These are phyloP conservation scores for Andrena cerasifolii DNA, from an alignment of 1,140 invertebrate genomes.

Conservation along the genomic window DNA sequence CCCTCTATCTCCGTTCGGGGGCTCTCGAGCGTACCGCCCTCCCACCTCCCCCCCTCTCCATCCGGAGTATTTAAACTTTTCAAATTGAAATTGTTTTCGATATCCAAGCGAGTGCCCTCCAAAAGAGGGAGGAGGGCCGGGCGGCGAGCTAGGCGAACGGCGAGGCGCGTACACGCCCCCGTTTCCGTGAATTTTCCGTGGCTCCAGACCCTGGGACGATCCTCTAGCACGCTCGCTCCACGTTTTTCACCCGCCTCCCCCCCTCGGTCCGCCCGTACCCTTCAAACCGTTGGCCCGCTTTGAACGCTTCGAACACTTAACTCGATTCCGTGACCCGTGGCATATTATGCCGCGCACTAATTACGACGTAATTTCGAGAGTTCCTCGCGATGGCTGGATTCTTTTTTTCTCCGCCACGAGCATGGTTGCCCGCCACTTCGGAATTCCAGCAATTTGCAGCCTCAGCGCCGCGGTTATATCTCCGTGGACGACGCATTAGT, in stretches of 20 bases:
- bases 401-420: not conserved
- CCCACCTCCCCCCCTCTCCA: not conserved
- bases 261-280: not conserved
- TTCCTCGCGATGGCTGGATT: conserved; percentile 6
- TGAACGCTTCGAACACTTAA: conserved; percentile 29
- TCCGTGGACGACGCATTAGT: not conserved
- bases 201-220: conserved; percentile 16
- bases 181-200: conserved; percentile 43
- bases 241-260: conserved; percentile 17
- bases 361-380: conserved; percentile 40
- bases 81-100: conserved; percentile 79
- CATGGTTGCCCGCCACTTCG: conserved; percentile 20
- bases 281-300: not conserved
- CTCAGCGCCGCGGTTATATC: not conserved
- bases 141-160: not conserved
- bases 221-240: conserved; percentile 14
- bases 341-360: conserved; percentile 37
- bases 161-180: not conserved
- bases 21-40: conserved; percentile 36
- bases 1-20: conserved; percentile 45
- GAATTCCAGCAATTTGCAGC: conserved; percentile 31
- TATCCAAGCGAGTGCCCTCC: conserved; percentile 70
- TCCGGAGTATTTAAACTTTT: conserved; percentile 74
- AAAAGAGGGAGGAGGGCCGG: conserved; percentile 41
- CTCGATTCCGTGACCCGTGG: conserved; percentile 19